phyloP scores from a whole-genome alignment of 2,797 vertebrate species.

The Bradypodion ventrale region DNA sequence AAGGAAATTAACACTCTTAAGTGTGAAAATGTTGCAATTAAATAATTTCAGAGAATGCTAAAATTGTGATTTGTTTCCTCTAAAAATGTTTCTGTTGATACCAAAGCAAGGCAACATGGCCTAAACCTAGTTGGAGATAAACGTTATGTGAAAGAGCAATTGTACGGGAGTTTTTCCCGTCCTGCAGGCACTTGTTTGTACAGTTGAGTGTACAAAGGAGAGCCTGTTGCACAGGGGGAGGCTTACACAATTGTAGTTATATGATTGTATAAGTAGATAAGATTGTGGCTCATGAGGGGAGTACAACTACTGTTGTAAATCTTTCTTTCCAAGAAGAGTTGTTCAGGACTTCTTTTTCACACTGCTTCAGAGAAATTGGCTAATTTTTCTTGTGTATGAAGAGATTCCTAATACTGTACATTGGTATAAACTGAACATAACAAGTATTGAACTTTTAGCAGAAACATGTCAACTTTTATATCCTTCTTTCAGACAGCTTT shows the following conservation, averaged over 20 bases:
- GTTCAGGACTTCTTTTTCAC: not conserved
- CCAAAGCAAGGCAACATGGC: too few species aligned
- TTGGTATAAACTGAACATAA: conserved; percentile 1
- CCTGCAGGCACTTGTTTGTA: too few species aligned
- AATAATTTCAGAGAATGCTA: conserved; percentile 22
- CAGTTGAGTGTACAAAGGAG: too few species aligned
- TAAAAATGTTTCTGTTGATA: conserved; percentile 34
- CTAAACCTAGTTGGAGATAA: not conserved
- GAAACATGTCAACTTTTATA: not conserved
- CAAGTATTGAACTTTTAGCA: not conserved
- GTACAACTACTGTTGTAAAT: not conserved
- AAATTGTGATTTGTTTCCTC: conserved; percentile 37
- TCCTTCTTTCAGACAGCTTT: not conserved
- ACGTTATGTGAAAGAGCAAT: too few species aligned
- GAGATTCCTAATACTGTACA: not conserved
- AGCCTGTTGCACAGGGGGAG: too few species aligned
- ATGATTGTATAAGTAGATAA: too few species aligned
- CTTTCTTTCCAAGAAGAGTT: not conserved
- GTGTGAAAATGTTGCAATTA: not conserved
- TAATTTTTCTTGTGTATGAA: not conserved
- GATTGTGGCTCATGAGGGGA: not conserved
- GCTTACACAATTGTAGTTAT: too few species aligned
- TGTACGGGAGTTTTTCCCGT: too few species aligned
- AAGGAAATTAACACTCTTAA: conserved; percentile 11
- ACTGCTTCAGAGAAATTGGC: not conserved